phyloP scores from a whole-genome alignment of 2,113 vertebrate genomes.

The Muntiacus muntjak region DNA sequence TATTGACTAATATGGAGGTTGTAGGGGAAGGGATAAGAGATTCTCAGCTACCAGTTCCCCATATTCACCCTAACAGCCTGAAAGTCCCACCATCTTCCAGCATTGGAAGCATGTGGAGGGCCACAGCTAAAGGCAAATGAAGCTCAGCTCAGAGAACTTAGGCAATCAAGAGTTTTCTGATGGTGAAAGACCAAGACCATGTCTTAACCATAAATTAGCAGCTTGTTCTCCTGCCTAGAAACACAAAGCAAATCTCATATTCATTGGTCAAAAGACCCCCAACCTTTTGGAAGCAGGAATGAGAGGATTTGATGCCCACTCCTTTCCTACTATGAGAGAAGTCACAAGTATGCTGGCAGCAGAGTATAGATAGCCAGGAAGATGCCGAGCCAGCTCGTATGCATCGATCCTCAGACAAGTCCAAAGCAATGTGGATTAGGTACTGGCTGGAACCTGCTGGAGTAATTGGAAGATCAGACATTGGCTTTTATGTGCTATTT shows the following conservation, averaged over 20 bases:
- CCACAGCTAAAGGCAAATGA: not conserved
- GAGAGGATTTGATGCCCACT: not conserved
- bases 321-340: not conserved
- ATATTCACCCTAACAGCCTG: not conserved
- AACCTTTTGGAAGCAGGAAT: not conserved
- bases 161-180: not conserved
- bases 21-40: not conserved
- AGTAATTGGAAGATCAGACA: not conserved
- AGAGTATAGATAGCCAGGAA: not conserved
- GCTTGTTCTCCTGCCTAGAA: not conserved
- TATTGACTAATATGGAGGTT: not conserved
- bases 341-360: not conserved
- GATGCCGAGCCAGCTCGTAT: not conserved
- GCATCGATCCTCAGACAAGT: not conserved
- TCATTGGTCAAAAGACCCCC: not conserved
- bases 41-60: fast-evolving
- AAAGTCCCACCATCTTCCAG: not conserved
- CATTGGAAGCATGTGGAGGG: fast-evolving
- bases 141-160: not conserved
- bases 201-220: not conserved
- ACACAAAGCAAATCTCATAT: not conserved
- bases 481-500: not conserved
- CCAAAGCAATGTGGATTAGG: not conserved
- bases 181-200: not conserved
- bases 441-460: not conserved